phyloP scores from a whole-genome alignment of 2,888 invertebrate genomes.

The Cheiracanthium punctorium region DNA sequence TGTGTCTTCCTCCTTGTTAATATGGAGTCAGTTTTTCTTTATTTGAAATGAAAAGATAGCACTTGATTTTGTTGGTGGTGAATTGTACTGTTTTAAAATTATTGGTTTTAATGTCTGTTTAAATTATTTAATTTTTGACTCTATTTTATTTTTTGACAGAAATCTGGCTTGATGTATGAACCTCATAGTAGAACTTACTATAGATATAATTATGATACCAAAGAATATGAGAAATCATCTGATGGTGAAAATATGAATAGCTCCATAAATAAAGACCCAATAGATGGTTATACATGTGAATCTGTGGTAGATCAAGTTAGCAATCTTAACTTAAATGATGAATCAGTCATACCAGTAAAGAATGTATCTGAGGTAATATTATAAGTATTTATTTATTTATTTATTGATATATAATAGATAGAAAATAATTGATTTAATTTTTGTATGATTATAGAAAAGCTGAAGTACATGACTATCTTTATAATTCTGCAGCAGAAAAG shows the following conservation, averaged over 20 bases:
- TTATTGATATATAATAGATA: too few species aligned
- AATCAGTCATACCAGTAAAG: background rate
- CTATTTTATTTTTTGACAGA: constrained; percentile 81
- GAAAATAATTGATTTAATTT: too few species aligned
- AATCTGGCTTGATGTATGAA: constrained; percentile 91
- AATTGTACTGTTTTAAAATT: too few species aligned
- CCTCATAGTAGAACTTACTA: constrained; percentile 89
- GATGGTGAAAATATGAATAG: background rate
- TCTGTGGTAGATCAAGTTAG: constrained; percentile 38
- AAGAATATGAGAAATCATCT: constrained; percentile 82
- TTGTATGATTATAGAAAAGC: too few species aligned
- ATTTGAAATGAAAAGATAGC: too few species aligned
- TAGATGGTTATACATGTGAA: constrained; percentile 31
- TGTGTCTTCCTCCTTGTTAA: too few species aligned
- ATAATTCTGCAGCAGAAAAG: too few species aligned
- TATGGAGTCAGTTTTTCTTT: too few species aligned
- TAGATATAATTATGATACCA: constrained; percentile 85
- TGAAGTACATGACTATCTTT: too few species aligned
- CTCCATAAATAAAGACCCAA: background rate
- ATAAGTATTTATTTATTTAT: background rate
- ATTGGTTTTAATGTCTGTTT: too few species aligned
- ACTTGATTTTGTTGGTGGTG: too few species aligned
- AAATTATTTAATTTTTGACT: too few species aligned
- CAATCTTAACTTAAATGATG: constrained; percentile 33
- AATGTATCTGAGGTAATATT: background rate